Base-by-base conservation (phyloP, 2,113 vertebrate species). In the Cranoglanis bouderius region DNA sequence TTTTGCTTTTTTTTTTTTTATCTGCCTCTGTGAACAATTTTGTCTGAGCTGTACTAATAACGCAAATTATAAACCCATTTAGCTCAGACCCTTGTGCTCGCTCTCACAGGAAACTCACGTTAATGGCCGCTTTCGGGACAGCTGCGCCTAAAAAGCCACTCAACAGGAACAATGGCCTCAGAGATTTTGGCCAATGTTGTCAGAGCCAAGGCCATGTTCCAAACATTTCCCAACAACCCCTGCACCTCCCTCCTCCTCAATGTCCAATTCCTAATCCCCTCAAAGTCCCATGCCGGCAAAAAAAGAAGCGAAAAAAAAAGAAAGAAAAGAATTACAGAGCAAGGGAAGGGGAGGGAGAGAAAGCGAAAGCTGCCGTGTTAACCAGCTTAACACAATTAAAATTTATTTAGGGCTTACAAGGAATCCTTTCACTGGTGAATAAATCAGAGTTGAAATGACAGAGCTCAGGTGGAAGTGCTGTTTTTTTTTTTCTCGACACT, bases 371-470 rank as follows among this genome's bases (percentile, higher is more conserved):
- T 87, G 88, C 93, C 90, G 89, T 93, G 93, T 94, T 93, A 92
- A 93, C 94, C 92, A 93, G 94, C 94, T 94, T 94, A 95, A 92
- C 89, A 93, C 94, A 95, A 95, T 95, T 96, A 95, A 93, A 95
- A 94, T 95, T 94, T 95, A 95, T 95, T 95, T 95, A 94, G 91
- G 92, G 93, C 93, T 95, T 94, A 94, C 93, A 93, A 94, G 94
- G 92, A 94, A 92, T 94, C 94, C 92, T 94, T 95, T 95, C 93
- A 93, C 94, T 94, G 89, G 86, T 90, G 93, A 93, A 95, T 94
- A 94, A 94, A 95, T 95, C 94, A 91, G 90, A 92, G 88, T 38
- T 49, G 90, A 91, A 90, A 88, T 86, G 90, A 91, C 90, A 91
- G 82, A 89, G 87, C 89, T 93, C 86, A 91, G 90, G 91, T 91